Evolutionary conservation across 2,888 invertebrate genomes (phyloP), one percentile per base, ranked within the genome.

Genomic region (Agrochola lychnidis): DNA sequence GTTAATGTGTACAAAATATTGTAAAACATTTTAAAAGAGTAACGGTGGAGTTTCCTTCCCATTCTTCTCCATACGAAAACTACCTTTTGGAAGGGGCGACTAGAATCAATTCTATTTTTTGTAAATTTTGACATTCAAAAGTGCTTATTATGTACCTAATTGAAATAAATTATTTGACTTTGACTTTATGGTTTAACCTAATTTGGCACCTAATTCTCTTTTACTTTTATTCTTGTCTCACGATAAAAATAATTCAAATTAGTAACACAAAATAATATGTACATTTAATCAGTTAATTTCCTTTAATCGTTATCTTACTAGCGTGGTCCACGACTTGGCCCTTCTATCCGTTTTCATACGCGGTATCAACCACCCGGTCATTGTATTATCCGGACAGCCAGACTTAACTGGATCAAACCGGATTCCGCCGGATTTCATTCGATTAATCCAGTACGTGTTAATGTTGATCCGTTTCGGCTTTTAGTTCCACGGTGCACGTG

Each of bases 391-490:
- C 85, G 85, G 79, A 75, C 70, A 81, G 59, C 81, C 82, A 82
- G 88, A 86, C 82, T 78, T 87, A 86, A 86, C 88, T 78, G 86
- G 89, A 88, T 89, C 76, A 77, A 82, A 81, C 86, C 79, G 76
- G 84, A 80, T 84, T 76, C 72, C 67, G 63, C 73, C 79, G 76
- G 87, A 84, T 86, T 85, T 82, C 69, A 87, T 68, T 87, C 87
- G 87, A 87, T 87, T 87, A 81, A 86, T 83, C 83, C 73, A 81
- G 87, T 80, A 85, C 87, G 82, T 87, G 88, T 87, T 88, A 83
- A 87, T 85, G 81, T 80, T 82, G 70, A 82, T 83, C 70, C 73
- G 79, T 68, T 74, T 72, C 75, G 64, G 81, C 71, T 84, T 78
- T 81, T 72, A 84, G 63, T 70, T 74, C 25, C 22, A 62, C 70